Evolutionary conservation across 1,140 invertebrate species (phyloP), one percentile per base, ranked within the genome.

Genomic region (Geopemphigus sp.): DNA sequence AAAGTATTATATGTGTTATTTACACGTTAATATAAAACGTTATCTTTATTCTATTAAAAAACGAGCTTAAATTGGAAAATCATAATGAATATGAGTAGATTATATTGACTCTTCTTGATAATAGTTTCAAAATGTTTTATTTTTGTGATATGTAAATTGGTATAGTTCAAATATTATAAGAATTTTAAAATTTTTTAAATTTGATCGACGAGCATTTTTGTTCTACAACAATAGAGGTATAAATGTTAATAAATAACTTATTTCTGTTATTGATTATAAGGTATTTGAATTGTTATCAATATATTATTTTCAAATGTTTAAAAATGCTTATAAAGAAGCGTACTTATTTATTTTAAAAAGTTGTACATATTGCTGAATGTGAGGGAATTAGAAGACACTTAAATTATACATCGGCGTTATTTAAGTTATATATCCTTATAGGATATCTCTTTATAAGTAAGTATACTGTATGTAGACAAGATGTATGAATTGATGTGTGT

Each of bases 121-220:
- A 17, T 29, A 14, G 22, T 66, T 5, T 39, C 39, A 39, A n/a
- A 39, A 64, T 45, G 4, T 14, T 45, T 22, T 45, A 47, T 47
- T 66, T 66, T 47, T 12, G 64, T 66, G 64, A 66, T 66, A 66
- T 66, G 64, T 66, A 66, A 66, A 66, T 66, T 66, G 64, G 64
- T 66, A 45, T 66, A 24, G n/a, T 66, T 47, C n/a, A 45, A 47
- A 66, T 66, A 14, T 32, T 24, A 68, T 12, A 0, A 47, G 14
- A 68, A 68, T 45, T 68, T 24, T 2, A 45, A 68, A 47, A 47
- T 24, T 47, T 24, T 32, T 22, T 22, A 45, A 24, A 68, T n/a
- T n/a, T 24, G n/a, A 68, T 45, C 22, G 12, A 68, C 12, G n/a
- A 47, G 0, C 14, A 19, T 64, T 47, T 47, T 26, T 32, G 32